Evolutionary conservation across 1,140 invertebrate genomes (phyloP), one percentile per base, ranked within the genome.

Genomic region (Heliothis virescens): DNA sequence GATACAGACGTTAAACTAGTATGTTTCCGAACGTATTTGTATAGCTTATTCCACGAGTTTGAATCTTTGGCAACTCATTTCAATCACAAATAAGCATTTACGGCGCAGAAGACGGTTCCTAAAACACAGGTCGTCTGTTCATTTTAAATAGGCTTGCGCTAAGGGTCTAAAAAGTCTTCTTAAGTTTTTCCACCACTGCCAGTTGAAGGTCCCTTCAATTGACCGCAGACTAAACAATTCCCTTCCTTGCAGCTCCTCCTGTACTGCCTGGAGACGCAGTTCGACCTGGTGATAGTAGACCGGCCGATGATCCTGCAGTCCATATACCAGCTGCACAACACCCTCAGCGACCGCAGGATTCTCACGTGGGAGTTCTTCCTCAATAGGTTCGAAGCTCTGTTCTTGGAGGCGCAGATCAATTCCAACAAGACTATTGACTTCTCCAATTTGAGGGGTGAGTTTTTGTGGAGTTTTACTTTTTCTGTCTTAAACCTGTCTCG

Each of bases 361-460:
- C 95, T 99, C 9, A 97, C 97, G 1, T 99, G 99, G 99, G 98
- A 99, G 79, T 99, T 99, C 95, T 99, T 99, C 91, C 95, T 99
- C 4, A 99, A 99, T 92, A 96, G 99, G 63, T 99, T 99, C 93
- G 99, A 99, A 90, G 97, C 98, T 0, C 95, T 99, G 2, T 99
- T 99, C 86, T 94, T 99, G 12, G 99, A 99, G 94, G 98, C 98
- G 1, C 99, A 99, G 95, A 97, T 99, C 41, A 97, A 96, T 88
- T 95, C 98, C 80, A 98, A 99, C 88, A 98, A 98, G 92, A 96
- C 96, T 29, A 96, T 97, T 11, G 98, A 98, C 86, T 96, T 98
- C 80, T 95, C 97, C 1, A 98, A 97, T 92, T 94, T 98, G 34
- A 96, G 98, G 95, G 98, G 98, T 98, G 93, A 92, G 85, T 57